phyloP scores from a whole-genome alignment of 1,140 invertebrate genomes.

The Apis cerana region DNA sequence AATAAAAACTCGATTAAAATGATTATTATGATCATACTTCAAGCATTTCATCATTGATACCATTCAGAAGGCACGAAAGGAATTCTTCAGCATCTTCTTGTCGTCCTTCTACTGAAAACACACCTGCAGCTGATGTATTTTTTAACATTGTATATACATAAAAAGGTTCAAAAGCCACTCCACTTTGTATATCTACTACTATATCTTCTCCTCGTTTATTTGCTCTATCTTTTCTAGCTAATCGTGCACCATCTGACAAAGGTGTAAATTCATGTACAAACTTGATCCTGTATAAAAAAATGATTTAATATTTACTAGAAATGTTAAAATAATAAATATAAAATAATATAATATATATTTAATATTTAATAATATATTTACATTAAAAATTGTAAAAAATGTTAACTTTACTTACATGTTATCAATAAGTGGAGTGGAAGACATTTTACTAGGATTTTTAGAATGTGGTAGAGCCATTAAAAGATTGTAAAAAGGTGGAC shows the following conservation, averaged over 20 bases:
- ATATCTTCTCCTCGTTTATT: conserved; percentile 74
- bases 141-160: conserved; percentile 91
- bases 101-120: conserved; percentile 88
- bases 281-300: conserved; percentile 81
- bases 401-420: conserved; percentile 87
- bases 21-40: conserved; percentile 82
- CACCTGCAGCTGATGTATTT: conserved; percentile 86
- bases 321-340: background rate
- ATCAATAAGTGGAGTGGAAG: conserved; percentile 94
- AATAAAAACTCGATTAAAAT: background rate
- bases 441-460: conserved; percentile 81
- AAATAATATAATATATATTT: background rate
- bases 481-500: conserved; percentile 96
- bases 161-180: conserved; percentile 90
- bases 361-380: background rate
- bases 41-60: conserved; percentile 97
- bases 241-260: conserved; percentile 81
- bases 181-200: conserved; percentile 78
- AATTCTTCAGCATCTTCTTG: conserved; percentile 98
- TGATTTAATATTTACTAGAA: conserved; percentile 6
- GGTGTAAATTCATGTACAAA: conserved; percentile 87
- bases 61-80: conserved; percentile 94
- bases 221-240: conserved; percentile 80
- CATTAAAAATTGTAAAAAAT: conserved; percentile 13
- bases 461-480: conserved; percentile 87